A percentile compares a stretch with the other conserved stretches of the same genome.
Evolutionary conservation across 2,113 vertebrate species (phyloP).

Genomic region (Phocoena phocoena): DNA sequence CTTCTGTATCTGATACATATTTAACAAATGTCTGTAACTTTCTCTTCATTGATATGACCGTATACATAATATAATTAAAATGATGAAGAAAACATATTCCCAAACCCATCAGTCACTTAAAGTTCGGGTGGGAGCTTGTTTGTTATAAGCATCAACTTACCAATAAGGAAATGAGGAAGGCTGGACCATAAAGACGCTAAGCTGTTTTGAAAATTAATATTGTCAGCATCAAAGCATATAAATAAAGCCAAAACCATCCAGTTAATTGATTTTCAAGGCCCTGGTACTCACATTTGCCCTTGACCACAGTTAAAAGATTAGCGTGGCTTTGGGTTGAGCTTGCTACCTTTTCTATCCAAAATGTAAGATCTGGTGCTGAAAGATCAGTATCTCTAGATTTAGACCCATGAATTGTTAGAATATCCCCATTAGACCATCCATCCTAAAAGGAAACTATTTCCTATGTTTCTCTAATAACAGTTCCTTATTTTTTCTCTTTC

Average conservation of each 20-base stretch:
- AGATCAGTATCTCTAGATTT: not conserved
- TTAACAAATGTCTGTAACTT: not conserved
- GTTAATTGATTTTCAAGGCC: not conserved
- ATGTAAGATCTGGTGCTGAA: not conserved
- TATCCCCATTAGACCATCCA: not conserved
- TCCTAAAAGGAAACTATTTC: not conserved
- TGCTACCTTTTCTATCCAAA: not conserved
- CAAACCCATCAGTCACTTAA: not conserved
- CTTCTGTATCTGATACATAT: not conserved
- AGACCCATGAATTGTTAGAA: not conserved
- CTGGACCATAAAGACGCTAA: not conserved
- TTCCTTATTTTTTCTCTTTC: not conserved
- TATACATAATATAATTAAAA: conserved; percentile 62
- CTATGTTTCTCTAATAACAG: not conserved
- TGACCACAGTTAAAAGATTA: not conserved
- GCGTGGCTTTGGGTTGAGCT: not conserved
- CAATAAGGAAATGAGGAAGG: conserved; percentile 41
- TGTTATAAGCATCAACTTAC: conserved; percentile 57
- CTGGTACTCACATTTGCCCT: not conserved
- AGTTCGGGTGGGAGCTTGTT: not conserved
- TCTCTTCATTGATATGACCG: conserved; percentile 32
- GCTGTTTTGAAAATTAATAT: not conserved
- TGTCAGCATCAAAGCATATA: not conserved
- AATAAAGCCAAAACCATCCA: not conserved
- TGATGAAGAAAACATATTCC: conserved; percentile 55